These are phyloP conservation scores for Sarcophaga subvicina DNA, from an alignment of 2,888 invertebrate species.

Conservation along the genomic window DNA sequence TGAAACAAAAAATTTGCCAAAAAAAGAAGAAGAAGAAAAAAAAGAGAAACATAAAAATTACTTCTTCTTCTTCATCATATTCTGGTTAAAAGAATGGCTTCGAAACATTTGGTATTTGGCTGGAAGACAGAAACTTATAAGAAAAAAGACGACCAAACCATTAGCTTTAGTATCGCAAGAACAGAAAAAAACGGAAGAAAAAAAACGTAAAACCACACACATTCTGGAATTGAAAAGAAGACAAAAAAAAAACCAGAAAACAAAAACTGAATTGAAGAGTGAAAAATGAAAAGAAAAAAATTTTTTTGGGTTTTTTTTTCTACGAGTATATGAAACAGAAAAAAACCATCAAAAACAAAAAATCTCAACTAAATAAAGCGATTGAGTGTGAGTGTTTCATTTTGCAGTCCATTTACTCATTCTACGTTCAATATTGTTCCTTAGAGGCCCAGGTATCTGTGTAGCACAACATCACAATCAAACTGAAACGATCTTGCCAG, in stretches of 20 bases:
- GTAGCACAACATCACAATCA: conserved; percentile 49
- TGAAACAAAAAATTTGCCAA: conserved; percentile 40
- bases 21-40: conserved; percentile 39
- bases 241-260: conserved; percentile 32
- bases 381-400: conserved; percentile 54
- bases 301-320: not conserved
- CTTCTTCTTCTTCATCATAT: conserved; percentile 1
- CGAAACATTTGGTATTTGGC: conserved; percentile 16
- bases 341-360: not conserved
- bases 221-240: not conserved
- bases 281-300: conserved; percentile 39
- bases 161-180: conserved; percentile 12
- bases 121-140: conserved; percentile 35
- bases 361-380: conserved; percentile 56
- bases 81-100: conserved; percentile 23
- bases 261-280: not conserved
- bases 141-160: conserved; percentile 1
- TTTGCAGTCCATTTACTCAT: conserved; percentile 15
- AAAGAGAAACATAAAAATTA: conserved; percentile 60
- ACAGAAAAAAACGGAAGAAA: conserved; percentile 14
- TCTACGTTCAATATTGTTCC: conserved; percentile 30
- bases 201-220: conserved; percentile 24
- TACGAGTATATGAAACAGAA: not conserved
- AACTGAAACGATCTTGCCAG: conserved; percentile 66
- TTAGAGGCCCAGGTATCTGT: conserved; percentile 55